These are phyloP conservation scores for Aquatica leii DNA, from an alignment of 2,888 invertebrate species.

Conservation along the genomic window DNA sequence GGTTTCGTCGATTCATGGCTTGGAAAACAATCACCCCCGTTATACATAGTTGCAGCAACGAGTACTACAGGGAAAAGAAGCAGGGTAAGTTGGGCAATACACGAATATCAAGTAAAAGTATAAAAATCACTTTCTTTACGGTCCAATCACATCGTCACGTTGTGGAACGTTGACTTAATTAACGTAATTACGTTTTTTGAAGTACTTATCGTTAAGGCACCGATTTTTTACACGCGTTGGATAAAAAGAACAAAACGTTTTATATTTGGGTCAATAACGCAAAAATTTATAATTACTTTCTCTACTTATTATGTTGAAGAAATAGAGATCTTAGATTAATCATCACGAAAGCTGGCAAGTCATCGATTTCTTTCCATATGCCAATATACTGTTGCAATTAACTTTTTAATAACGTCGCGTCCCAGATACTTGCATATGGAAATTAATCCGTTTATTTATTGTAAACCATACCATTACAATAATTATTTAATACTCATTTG, in stretches of 20 bases:
- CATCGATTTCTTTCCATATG: constrained; percentile 11
- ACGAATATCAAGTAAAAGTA: constrained; percentile 20
- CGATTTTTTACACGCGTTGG: neutral
- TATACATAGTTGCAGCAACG: constrained; percentile 53
- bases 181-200: neutral
- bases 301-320: neutral
- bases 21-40: constrained; percentile 59
- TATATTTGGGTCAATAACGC: neutral
- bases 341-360: constrained; percentile 6
- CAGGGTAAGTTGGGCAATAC: constrained; percentile 40
- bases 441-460: too few relatives aligned
- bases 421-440: too few relatives aligned
- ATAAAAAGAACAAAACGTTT: neutral
- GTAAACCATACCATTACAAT: too few relatives aligned
- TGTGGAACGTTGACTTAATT: neutral
- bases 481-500: too few relatives aligned
- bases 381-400: neutral
- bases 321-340: neutral
- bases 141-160: constrained; percentile 15
- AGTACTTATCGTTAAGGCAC: neutral
- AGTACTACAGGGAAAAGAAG: constrained; percentile 41
- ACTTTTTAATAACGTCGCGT: too few relatives aligned
- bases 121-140: constrained; percentile 20
- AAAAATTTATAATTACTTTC: constrained; percentile 4
- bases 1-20: constrained; percentile 68